Conservation (phyloP, 2,888 invertebrate genomes). For the Amitus sp. region DNA sequence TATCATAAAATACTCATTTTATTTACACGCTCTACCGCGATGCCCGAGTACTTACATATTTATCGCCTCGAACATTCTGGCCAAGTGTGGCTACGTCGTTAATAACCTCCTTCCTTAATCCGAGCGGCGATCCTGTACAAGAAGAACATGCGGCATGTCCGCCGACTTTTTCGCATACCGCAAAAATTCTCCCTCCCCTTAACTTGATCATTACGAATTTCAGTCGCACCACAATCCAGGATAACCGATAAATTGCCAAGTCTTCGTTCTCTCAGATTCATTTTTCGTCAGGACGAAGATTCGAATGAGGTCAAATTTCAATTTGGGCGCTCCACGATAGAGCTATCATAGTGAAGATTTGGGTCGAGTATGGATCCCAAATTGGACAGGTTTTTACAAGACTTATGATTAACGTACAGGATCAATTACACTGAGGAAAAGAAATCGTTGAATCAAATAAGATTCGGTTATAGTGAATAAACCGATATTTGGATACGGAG, state of each 20-base stretch:
- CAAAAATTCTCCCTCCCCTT: slow-evolving; percentile 23
- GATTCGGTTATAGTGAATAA: too few species aligned
- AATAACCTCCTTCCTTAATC: slow-evolving; percentile 64
- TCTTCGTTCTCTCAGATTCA: too few species aligned
- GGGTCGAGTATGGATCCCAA: too few species aligned
- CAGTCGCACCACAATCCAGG: slow-evolving; percentile 18
- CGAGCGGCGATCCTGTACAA: slow-evolving; percentile 42
- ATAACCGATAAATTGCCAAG: slow-evolving; percentile 17
- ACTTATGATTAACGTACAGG: too few species aligned
- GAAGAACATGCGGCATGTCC: slow-evolving; percentile 25
- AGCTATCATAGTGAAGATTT: too few species aligned
- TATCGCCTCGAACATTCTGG: slow-evolving; percentile 60
- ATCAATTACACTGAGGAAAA: too few species aligned
- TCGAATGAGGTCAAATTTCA: too few species aligned
- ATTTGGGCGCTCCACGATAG: too few species aligned
- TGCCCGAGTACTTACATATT: slow-evolving; percentile 45
- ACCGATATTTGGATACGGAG: too few species aligned
- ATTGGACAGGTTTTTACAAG: too few species aligned
- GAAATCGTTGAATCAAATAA: too few species aligned
- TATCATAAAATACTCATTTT: slow-evolving; percentile 63
- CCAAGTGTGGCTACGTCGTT: slow-evolving; percentile 60
- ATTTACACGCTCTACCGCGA: slow-evolving; percentile 56
- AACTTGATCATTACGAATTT: slow-evolving; percentile 22
- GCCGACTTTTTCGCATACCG: slow-evolving; percentile 36
- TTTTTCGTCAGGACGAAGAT: too few species aligned